Percentiles rank a stretch among this genome's conserved stretches.
Evolutionary conservation across 2,888 invertebrate genomes (phyloP).

Genomic region (Agrochola lota): DNA sequence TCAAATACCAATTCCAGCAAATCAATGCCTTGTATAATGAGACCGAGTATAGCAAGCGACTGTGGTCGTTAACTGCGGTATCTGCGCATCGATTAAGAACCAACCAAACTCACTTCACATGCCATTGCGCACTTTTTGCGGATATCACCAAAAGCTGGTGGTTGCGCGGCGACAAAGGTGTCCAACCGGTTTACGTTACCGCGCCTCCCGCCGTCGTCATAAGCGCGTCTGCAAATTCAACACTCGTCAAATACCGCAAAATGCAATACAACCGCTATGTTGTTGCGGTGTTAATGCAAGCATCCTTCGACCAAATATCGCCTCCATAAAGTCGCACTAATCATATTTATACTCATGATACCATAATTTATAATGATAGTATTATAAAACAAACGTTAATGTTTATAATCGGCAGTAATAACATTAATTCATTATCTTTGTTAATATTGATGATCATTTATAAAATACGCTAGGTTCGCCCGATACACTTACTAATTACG

Average conservation of each 20-base stretch:
- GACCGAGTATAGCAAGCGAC: conserved; percentile 77
- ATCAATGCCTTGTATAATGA: conserved; percentile 82
- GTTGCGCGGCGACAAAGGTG: conserved; percentile 86
- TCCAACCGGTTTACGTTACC: conserved; percentile 88
- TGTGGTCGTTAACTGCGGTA: conserved; percentile 76
- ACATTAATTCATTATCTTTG: conserved; percentile 14
- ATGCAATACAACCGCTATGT: conserved; percentile 78
- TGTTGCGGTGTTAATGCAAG: conserved; percentile 71
- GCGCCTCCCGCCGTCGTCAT: conserved; percentile 83
- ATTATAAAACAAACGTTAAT: conserved; percentile 51
- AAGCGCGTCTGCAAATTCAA: conserved; percentile 88
- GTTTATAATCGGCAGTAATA: conserved; percentile 17
- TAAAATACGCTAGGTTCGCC: neutral
- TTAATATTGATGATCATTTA: conserved; percentile 10
- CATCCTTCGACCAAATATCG: conserved; percentile 71
- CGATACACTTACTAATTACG: neutral
- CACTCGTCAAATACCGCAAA: conserved; percentile 87
- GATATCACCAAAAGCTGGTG: conserved; percentile 88
- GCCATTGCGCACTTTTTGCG: conserved; percentile 87
- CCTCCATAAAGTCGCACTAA: conserved; percentile 63
- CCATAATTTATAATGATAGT: conserved; percentile 69
- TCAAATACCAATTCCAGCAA: conserved; percentile 80
- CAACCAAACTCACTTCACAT: conserved; percentile 82
- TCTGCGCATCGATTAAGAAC: conserved; percentile 82
- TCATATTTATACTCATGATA: conserved; percentile 51